Evolutionary conservation across 2,888 invertebrate species (phyloP).

Genomic region (Hipparchia semele): DNA sequence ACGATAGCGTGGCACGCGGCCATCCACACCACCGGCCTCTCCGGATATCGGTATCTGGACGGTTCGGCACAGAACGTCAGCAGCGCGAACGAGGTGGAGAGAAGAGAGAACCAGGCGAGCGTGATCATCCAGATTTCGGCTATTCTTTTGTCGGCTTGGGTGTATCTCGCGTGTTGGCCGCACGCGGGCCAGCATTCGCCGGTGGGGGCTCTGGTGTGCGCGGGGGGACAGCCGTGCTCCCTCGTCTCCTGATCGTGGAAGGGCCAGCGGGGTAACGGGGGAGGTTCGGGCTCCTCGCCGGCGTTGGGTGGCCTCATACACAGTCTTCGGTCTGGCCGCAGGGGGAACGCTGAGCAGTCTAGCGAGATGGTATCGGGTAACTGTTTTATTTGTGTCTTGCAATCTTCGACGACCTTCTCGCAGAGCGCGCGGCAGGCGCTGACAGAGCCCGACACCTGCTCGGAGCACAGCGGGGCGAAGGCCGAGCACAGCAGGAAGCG

Average conservation of each 20-base stretch:
- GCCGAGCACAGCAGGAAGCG: slow-evolving; percentile 95
- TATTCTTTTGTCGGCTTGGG: slow-evolving; percentile 85
- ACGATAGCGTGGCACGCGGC: slow-evolving; percentile 93
- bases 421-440: slow-evolving; percentile 94
- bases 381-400: slow-evolving; percentile 86
- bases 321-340: slow-evolving; percentile 86
- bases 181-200: slow-evolving; percentile 86
- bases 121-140: slow-evolving; percentile 90
- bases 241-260: slow-evolving; percentile 62
- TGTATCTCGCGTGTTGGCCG: slow-evolving; percentile 87
- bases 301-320: slow-evolving; percentile 88
- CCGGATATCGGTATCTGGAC: slow-evolving; percentile 95
- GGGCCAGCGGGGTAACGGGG: slow-evolving; percentile 71
- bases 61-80: slow-evolving; percentile 95
- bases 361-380: slow-evolving; percentile 90
- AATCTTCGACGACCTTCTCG: slow-evolving; percentile 88
- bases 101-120: slow-evolving; percentile 89
- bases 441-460: slow-evolving; percentile 92
- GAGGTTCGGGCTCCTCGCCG: slow-evolving; percentile 73
- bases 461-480: slow-evolving; percentile 95
- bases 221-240: slow-evolving; percentile 82
- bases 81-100: slow-evolving; percentile 92
- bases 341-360: slow-evolving; percentile 91
- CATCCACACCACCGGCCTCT: slow-evolving; percentile 94
- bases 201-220: slow-evolving; percentile 81